Conservation (phyloP, 2,888 invertebrate species). For the Plagodis dolabraria region DNA sequence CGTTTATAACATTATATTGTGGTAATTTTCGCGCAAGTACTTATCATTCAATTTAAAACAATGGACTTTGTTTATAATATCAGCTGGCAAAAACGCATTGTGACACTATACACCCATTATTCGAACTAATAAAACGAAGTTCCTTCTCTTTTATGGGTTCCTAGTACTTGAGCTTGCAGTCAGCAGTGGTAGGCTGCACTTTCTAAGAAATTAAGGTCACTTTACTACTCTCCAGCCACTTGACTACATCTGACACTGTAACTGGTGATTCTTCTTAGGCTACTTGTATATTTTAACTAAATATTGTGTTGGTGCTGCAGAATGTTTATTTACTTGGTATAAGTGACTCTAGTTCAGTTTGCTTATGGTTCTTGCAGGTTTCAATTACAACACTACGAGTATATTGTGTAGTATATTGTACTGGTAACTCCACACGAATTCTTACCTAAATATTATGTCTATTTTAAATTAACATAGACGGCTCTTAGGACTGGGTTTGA, state of each 20-base stretch:
- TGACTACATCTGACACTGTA: constrained; percentile 12
- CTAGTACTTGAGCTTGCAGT: constrained; percentile 22
- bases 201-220: constrained; percentile 28
- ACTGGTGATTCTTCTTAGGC: not conserved
- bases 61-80: constrained; percentile 13
- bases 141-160: constrained; percentile 27
- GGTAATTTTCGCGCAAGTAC: too few relatives aligned
- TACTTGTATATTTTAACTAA: not conserved
- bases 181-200: constrained; percentile 24
- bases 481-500: too few relatives aligned
- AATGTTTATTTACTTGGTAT: too few relatives aligned
- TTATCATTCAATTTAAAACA: not conserved
- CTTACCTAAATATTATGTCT: too few relatives aligned
- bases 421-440: too few relatives aligned
- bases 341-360: too few relatives aligned
- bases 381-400: too few relatives aligned
- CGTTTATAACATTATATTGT: too few relatives aligned
- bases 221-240: constrained; percentile 10
- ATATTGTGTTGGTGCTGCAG: too few relatives aligned
- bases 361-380: too few relatives aligned
- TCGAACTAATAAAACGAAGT: constrained; percentile 17
- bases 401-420: too few relatives aligned
- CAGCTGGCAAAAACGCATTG: constrained; percentile 17
- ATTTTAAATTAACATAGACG: too few relatives aligned
- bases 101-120: constrained; percentile 21